Evolutionary conservation across 2,113 vertebrate species (phyloP), one percentile per base, ranked within the genome.

Genomic region (Phalacrocorax pelagicus): DNA sequence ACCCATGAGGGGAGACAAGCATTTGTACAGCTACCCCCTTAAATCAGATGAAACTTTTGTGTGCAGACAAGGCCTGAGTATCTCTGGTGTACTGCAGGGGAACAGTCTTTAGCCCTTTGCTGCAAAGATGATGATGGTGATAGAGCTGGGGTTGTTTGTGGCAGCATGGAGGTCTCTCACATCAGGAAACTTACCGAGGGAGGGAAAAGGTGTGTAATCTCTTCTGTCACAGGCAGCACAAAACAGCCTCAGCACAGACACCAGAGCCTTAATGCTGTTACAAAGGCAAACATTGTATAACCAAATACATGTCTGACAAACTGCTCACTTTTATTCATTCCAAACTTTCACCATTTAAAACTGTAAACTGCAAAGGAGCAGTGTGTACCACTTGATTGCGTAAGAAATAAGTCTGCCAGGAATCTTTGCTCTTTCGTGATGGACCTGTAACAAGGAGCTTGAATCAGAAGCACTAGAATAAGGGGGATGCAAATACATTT

Each of bases 401-500:
- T 36, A 67, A 72, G 27, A 75, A 93, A 80, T 65, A 69, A 58
- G 86, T 79, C 77, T 71, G 20, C 78, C 29, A 12, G 55, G 57
- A 87, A 40, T 67, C 52, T 81, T 84, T 63, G 42, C 72, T 90
- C 30, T 84, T 83, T 74, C 0, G 0, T 42, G 86, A 67, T 26
- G 38, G 72, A 44, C 26, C 34, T 17, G 1, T 79, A 80, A 72
- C 26, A 66, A 6, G 7, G 34, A 94, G 54, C 71, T 85, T 77
- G 61, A 71, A 62, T 89, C 81, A 87, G 78, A 90, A 84, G 55
- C 44, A 55, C 51, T 27, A 44, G 67, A 82, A 49, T 74, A 83
- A 94, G 30, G 7, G 29, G 67, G 71, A 83, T 86, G 71, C 20
- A 88, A 92, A 93, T 44, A 51, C 72, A 74, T 94, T 95, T 93